These are phyloP conservation scores for Porites lobata DNA, from an alignment of 92 coral and sea anemone species.

Conservation along the genomic window DNA sequence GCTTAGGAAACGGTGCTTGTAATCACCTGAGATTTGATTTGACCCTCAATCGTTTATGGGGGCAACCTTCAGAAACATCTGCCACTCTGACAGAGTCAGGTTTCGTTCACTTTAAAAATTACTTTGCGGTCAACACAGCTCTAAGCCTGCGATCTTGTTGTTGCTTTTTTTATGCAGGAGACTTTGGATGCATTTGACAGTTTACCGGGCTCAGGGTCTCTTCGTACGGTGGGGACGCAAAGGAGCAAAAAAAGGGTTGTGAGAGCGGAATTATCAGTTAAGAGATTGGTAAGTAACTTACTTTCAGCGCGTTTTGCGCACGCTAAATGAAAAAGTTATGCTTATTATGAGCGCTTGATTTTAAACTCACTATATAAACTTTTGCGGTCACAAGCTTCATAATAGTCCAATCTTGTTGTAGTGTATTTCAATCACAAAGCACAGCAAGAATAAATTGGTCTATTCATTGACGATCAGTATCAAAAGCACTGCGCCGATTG, in stretches of 20 bases:
- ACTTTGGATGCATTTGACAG: constrained; percentile 34
- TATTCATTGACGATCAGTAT: constrained; percentile 9
- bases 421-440: constrained; percentile 43
- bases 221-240: background rate
- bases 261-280: constrained; percentile 10
- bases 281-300: constrained; percentile 22
- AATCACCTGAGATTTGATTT: constrained; percentile 38
- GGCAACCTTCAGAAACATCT: constrained; percentile 50
- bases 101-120: constrained; percentile 34
- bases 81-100: constrained; percentile 31
- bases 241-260: background rate
- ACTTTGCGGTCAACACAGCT: constrained; percentile 28
- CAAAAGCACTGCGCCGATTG: background rate
- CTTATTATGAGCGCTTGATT: background rate
- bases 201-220: constrained; percentile 6
- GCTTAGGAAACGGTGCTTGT: constrained; percentile 42
- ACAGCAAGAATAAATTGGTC: constrained; percentile 34
- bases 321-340: background rate
- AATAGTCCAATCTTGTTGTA: constrained; percentile 34
- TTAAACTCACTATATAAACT: constrained; percentile 2
- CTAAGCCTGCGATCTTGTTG: background rate
- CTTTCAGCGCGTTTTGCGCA: background rate
- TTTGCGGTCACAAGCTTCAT: constrained; percentile 23
- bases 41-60: constrained; percentile 27
- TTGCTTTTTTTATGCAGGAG: constrained; percentile 23